phyloP scores from a whole-genome alignment of 1,140 invertebrate species.

The Schmidtea mediterranea region DNA sequence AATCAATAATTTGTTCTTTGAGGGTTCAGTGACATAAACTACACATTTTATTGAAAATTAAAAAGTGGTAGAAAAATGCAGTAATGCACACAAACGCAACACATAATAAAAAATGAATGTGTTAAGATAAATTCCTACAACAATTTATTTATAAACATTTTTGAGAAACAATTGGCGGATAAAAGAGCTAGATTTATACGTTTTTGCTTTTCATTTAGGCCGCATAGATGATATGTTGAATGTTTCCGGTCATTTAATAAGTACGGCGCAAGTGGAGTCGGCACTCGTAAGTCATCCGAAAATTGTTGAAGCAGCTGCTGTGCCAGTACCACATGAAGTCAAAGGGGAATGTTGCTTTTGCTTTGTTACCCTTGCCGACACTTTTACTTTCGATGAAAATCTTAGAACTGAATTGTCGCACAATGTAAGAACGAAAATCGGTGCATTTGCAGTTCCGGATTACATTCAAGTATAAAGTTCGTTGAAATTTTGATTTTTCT shows the following conservation, averaged over 20 bases:
- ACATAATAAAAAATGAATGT: too few relatives aligned
- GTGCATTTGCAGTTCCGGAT: slow-evolving; percentile 80
- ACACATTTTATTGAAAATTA: too few relatives aligned
- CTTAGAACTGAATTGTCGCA: not conserved
- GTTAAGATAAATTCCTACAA: too few relatives aligned
- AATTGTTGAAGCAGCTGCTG: slow-evolving; percentile 74
- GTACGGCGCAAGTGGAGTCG: slow-evolving; percentile 68
- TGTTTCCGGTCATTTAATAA: slow-evolving; percentile 82
- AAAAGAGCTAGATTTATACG: too few relatives aligned
- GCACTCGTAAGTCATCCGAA: slow-evolving; percentile 34
- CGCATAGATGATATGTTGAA: slow-evolving; percentile 91
- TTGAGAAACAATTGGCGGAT: too few relatives aligned
- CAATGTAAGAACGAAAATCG: slow-evolving; percentile 56
- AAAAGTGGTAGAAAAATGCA: too few relatives aligned
- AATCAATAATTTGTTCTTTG: too few relatives aligned
- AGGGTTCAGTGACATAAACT: too few relatives aligned
- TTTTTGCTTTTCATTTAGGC: too few relatives aligned
- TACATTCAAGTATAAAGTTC: slow-evolving; percentile 58
- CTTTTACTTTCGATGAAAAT: slow-evolving; percentile 10
- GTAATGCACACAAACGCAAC: too few relatives aligned
- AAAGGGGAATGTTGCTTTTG: slow-evolving; percentile 90
- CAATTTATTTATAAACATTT: too few relatives aligned
- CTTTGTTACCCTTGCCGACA: slow-evolving; percentile 62
- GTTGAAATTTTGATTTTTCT: too few relatives aligned
- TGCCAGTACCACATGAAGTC: slow-evolving; percentile 61